Evolutionary conservation across 2,797 vertebrate species (phyloP).

Genomic region (Staurois parvus): DNA sequence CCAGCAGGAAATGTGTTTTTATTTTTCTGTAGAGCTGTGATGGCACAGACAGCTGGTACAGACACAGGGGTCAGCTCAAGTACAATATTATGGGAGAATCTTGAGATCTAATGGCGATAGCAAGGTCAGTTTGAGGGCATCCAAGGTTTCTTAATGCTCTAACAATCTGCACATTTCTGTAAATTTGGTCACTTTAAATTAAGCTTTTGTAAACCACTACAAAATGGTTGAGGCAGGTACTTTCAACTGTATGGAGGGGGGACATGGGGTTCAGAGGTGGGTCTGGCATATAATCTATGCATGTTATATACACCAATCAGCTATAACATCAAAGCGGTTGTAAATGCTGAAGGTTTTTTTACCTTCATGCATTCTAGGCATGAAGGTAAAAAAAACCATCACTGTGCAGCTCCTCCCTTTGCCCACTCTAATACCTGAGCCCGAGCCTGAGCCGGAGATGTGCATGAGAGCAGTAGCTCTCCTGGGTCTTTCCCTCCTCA

Average conservation of each 20-base stretch:
- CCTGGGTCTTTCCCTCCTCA: no score
- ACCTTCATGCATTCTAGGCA: no score
- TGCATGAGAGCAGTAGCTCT: no score
- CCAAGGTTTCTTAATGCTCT: neutral
- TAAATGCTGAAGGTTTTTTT: no score
- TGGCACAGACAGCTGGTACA: constrained; percentile 65
- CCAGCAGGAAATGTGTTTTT: constrained; percentile 71
- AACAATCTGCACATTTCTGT: neutral
- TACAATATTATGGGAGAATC: constrained; percentile 41
- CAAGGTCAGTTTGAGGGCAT: constrained; percentile 43
- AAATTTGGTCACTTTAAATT: neutral
- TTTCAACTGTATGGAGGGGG: neutral
- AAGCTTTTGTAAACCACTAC: neutral
- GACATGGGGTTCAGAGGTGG: no score
- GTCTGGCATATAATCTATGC: no score
- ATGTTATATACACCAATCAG: no score
- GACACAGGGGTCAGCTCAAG: constrained; percentile 57
- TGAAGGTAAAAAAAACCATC: no score
- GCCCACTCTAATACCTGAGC: no score
- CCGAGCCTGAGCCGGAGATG: no score
- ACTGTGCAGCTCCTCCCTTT: no score
- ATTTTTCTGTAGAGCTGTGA: constrained; percentile 70
- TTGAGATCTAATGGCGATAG: constrained; percentile 14
- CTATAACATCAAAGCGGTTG: no score
- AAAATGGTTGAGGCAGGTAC: neutral